Percentiles rank a stretch among this genome's conserved stretches.
Conservation (phyloP, 1,140 invertebrate genomes). For the Caenorhabditis tropicalis region DNA sequence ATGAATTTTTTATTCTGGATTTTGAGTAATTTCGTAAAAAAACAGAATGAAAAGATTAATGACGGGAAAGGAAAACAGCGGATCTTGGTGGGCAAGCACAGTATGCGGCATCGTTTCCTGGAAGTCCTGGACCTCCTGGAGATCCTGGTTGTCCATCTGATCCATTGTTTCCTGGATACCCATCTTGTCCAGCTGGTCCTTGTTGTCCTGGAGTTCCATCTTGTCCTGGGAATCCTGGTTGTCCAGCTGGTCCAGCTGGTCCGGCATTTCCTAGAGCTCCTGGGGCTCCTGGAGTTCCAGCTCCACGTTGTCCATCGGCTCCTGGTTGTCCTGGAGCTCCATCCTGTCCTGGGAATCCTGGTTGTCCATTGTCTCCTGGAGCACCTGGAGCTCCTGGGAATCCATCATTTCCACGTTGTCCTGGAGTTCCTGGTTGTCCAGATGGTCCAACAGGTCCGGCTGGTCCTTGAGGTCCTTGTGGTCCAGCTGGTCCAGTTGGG, state of each 20-base stretch:
- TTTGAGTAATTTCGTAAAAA: background rate
- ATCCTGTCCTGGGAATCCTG: constrained; percentile 38
- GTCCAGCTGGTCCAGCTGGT: constrained; percentile 48
- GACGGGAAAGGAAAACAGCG: constrained; percentile 28
- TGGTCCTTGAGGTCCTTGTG: constrained; percentile 22
- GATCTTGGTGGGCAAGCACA: constrained; percentile 45
- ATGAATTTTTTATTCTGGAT: background rate
- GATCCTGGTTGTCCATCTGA: constrained; percentile 43
- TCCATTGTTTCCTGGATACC: constrained; percentile 42
- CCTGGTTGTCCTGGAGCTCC: constrained; percentile 52
- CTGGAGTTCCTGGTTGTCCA: constrained; percentile 44
- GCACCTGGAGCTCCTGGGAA: constrained; percentile 26
- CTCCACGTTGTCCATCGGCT: constrained; percentile 49
- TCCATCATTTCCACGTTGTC: constrained; percentile 45
- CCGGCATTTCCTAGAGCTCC: constrained; percentile 46
- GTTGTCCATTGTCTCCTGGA: constrained; percentile 43
- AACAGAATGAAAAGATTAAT: background rate
- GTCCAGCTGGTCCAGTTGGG: constrained; percentile 43
- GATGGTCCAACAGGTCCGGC: constrained; percentile 24
- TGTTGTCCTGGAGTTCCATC: constrained; percentile 5
- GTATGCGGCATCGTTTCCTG: constrained; percentile 45
- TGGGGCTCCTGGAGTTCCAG: constrained; percentile 46
- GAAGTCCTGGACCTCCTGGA: constrained; percentile 34
- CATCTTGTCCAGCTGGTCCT: constrained; percentile 40
- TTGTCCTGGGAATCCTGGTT: constrained; percentile 48